Percentiles rank a stretch among this genome's conserved stretches.
These are phyloP conservation scores for Acronicta leporina DNA, from an alignment of 2,888 invertebrate genomes.

Conservation along the genomic window DNA sequence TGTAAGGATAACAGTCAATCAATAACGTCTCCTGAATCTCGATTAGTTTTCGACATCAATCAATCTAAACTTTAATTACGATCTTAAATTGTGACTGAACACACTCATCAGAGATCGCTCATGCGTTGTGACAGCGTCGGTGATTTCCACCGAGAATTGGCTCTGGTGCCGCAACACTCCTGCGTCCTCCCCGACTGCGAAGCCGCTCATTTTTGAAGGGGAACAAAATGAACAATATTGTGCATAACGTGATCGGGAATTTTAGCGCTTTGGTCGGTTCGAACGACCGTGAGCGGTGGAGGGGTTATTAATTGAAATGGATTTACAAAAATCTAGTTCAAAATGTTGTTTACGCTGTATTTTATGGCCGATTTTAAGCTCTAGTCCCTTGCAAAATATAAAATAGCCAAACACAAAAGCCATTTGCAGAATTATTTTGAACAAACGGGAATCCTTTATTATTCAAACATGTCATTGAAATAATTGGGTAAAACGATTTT, in stretches of 20 bases:
- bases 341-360: neutral
- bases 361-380: neutral
- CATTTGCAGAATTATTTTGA: neutral
- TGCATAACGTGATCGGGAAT: conserved; percentile 41
- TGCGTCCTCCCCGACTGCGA: conserved; percentile 28
- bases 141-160: conserved; percentile 59
- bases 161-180: conserved; percentile 44
- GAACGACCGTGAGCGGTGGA: conserved; percentile 20
- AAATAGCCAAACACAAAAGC: neutral
- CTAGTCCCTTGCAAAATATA: neutral
- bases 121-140: conserved; percentile 54
- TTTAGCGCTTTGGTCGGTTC: conserved; percentile 19
- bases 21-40: conserved; percentile 17
- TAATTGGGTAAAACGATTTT: conserved; percentile 21
- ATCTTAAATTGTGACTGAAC: conserved; percentile 43
- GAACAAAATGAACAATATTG: conserved; percentile 35
- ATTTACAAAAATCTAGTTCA: conserved; percentile 17
- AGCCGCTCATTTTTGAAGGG: conserved; percentile 36
- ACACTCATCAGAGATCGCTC: conserved; percentile 52
- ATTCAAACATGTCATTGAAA: conserved; percentile 8
- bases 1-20: conserved; percentile 5
- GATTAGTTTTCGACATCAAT: conserved; percentile 55
- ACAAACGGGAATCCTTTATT: neutral
- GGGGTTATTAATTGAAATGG: conserved; percentile 37
- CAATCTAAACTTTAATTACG: conserved; percentile 58